phyloP scores from a whole-genome alignment of 2,888 invertebrate species.

The Mayetiola destructor region DNA sequence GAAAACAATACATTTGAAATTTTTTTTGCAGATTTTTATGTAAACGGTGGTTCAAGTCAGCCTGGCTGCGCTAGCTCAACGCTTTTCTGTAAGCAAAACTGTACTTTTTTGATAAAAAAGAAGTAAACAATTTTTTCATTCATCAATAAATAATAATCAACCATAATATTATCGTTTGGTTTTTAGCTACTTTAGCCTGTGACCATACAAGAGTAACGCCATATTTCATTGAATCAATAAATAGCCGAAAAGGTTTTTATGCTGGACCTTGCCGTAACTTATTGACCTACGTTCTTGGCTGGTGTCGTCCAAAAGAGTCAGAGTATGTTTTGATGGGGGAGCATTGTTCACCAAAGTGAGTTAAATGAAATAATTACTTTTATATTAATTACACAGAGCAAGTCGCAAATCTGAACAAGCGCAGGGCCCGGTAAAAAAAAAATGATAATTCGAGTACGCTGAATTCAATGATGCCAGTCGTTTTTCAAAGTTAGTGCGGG shows the following conservation, averaged over 20 bases:
- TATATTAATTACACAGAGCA: too few species aligned
- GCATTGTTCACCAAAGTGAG: constrained; percentile 62
- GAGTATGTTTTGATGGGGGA: constrained; percentile 80
- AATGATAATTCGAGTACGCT: too few species aligned
- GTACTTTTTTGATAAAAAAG: too few species aligned
- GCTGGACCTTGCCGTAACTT: constrained; percentile 71
- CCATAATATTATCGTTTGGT: background rate
- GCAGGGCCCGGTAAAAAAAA: too few species aligned
- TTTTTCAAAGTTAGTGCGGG: background rate
- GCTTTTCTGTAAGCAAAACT: constrained; percentile 52
- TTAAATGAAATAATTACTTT: too few species aligned
- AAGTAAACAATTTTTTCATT: constrained; percentile 12
- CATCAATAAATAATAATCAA: background rate
- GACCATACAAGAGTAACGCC: constrained; percentile 85
- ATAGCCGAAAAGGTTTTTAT: constrained; percentile 65
- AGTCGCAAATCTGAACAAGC: too few species aligned
- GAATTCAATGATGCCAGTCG: too few species aligned
- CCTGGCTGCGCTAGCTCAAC: constrained; percentile 74
- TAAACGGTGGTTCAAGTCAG: constrained; percentile 74
- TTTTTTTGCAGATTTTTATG: constrained; percentile 78
- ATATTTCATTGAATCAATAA: constrained; percentile 79
- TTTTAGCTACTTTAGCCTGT: constrained; percentile 66
- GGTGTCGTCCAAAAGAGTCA: constrained; percentile 64
- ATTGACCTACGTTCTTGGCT: constrained; percentile 69
- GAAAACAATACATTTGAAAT: background rate